Evolutionary conservation across 2,797 vertebrate species (phyloP).

Genomic region (Glossophaga mutica): DNA sequence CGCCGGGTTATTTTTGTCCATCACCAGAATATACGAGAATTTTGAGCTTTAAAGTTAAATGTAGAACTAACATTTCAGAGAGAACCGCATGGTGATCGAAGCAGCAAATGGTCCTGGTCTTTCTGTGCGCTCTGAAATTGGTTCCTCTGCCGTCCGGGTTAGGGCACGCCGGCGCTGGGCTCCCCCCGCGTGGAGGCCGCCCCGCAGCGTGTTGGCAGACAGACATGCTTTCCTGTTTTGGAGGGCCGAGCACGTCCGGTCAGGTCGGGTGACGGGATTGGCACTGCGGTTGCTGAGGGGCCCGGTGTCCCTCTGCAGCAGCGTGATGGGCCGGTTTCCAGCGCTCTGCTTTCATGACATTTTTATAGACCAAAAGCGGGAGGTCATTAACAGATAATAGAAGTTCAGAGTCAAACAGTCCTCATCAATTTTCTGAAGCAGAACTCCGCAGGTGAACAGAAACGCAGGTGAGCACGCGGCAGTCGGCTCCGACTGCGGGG

Average conservation of each 20-base stretch:
- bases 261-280: neutral
- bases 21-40: neutral
- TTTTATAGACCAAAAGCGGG: neutral
- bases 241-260: neutral
- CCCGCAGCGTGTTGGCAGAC: too few species aligned
- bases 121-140: neutral
- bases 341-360: neutral
- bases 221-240: neutral
- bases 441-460: neutral
- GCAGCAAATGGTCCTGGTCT: neutral
- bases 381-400: neutral
- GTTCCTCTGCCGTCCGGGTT: neutral
- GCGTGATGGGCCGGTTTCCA: neutral
- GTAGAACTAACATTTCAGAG: neutral
- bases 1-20: neutral
- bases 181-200: neutral
- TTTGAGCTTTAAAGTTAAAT: conserved; percentile 22
- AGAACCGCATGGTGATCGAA: neutral
- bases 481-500: neutral
- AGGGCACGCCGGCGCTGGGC: neutral
- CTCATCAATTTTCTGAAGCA: neutral
- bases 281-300: neutral
- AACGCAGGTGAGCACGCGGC: neutral
- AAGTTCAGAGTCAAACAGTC: neutral
- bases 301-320: neutral